Evolutionary conservation across 2,888 invertebrate genomes (phyloP).

Genomic region (Philaethria dido): DNA sequence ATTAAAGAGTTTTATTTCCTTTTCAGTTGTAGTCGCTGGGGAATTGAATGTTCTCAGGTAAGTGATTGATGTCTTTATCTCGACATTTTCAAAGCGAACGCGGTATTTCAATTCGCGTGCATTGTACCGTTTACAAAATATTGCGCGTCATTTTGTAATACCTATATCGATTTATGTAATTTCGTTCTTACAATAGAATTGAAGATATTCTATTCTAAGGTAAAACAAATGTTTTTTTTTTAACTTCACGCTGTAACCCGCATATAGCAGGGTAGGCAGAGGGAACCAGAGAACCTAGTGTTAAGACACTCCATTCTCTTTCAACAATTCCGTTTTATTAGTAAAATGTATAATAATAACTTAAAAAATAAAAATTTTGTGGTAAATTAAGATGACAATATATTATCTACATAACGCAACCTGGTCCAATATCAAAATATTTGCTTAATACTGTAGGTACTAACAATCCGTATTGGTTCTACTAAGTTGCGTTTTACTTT

Average conservation of each 20-base stretch:
- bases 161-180: slow-evolving; percentile 30
- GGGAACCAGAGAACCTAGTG: too few species aligned
- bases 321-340: too few species aligned
- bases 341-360: not conserved
- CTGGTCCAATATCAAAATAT: not conserved
- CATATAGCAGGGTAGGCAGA: too few species aligned
- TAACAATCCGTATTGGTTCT: not conserved
- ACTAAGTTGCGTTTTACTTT: not conserved
- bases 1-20: slow-evolving; percentile 42
- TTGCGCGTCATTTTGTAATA: slow-evolving; percentile 40
- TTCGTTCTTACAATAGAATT: slow-evolving; percentile 5
- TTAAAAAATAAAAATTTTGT: not conserved
- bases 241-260: too few species aligned
- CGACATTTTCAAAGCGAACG: slow-evolving; percentile 60
- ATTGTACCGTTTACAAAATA: slow-evolving; percentile 48
- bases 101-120: slow-evolving; percentile 59
- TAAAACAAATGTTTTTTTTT: not conserved
- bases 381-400: not conserved
- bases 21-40: slow-evolving; percentile 55
- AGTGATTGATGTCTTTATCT: slow-evolving; percentile 69
- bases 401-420: not conserved
- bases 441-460: not conserved
- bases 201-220: slow-evolving; percentile 43
- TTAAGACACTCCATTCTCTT: too few species aligned
- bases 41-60: slow-evolving; percentile 66